phyloP scores from a whole-genome alignment of 2,113 vertebrate genomes.

The Rhombomys opimus region DNA sequence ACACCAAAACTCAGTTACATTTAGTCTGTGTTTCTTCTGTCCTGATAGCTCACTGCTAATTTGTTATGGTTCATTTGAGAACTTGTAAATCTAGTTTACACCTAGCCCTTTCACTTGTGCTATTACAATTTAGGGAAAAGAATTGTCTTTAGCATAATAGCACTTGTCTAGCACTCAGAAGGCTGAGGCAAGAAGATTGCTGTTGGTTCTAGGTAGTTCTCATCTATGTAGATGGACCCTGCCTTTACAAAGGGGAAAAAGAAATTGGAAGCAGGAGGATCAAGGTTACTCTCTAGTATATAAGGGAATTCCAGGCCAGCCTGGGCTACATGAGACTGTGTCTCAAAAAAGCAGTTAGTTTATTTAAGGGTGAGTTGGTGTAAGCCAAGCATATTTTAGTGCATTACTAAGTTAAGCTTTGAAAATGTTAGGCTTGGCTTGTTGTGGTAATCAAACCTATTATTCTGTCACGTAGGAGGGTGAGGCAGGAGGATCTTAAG shows the following conservation, averaged over 20 bases:
- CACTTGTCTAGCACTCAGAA: neutral
- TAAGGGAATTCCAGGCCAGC: neutral
- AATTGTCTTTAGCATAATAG: neutral
- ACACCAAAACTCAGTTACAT: conserved; percentile 63
- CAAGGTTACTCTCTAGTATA: neutral
- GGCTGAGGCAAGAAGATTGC: neutral
- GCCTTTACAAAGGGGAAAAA: neutral
- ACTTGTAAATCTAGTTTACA: conserved; percentile 9
- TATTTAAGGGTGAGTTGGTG: neutral
- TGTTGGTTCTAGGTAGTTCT: neutral
- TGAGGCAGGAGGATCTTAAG: neutral
- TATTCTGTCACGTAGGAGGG: neutral
- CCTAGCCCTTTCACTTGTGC: neutral
- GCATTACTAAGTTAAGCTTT: neutral
- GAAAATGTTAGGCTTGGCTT: neutral
- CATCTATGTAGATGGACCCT: neutral
- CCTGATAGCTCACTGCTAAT: conserved; percentile 41
- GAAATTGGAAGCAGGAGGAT: neutral
- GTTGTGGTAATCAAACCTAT: neutral
- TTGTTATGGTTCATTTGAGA: conserved; percentile 60
- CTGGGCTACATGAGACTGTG: neutral
- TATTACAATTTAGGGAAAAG: neutral
- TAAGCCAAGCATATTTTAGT: neutral
- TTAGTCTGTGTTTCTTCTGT: conserved; percentile 28
- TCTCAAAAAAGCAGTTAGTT: neutral